Percentiles rank a stretch among this genome's conserved stretches.
These are phyloP conservation scores for Pseudolaguvia tuberculata DNA, from an alignment of 2,113 vertebrate species.

Conservation along the genomic window DNA sequence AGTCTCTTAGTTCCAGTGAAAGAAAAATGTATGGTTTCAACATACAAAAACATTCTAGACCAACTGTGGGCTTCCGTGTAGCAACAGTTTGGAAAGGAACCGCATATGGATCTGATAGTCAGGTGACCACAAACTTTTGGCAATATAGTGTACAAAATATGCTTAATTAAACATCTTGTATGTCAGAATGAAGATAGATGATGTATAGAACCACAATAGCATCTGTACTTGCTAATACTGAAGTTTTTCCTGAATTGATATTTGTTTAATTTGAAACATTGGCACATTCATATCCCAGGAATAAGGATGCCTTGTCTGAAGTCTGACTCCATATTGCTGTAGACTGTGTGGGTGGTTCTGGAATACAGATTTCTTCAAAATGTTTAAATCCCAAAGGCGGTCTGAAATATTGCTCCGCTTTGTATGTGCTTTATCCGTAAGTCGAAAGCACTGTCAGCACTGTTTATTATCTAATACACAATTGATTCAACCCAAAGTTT, in stretches of 20 bases:
- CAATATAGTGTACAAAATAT: too few relatives aligned
- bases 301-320: not conserved
- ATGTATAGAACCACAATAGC: not conserved
- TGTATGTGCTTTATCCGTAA: not conserved
- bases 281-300: constrained; percentile 10
- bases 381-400: constrained; percentile 6
- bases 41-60: too few relatives aligned
- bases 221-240: constrained; percentile 6
- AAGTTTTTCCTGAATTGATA: not conserved
- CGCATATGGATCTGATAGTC: too few relatives aligned
- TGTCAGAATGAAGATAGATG: too few relatives aligned
- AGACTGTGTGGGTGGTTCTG: constrained; percentile 15
- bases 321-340: constrained; percentile 1
- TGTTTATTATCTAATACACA: not conserved
- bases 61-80: too few relatives aligned
- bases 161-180: too few relatives aligned
- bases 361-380: not conserved
- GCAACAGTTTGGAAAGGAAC: too few relatives aligned
- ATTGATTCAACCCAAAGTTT: not conserved
- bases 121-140: too few relatives aligned
- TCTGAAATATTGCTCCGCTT: not conserved
- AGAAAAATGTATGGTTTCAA: too few relatives aligned
- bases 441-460: not conserved
- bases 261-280: not conserved
- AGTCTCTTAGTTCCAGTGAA: too few relatives aligned